phyloP scores from a whole-genome alignment of 2,888 invertebrate genomes.

The Amorpha juglandis region DNA sequence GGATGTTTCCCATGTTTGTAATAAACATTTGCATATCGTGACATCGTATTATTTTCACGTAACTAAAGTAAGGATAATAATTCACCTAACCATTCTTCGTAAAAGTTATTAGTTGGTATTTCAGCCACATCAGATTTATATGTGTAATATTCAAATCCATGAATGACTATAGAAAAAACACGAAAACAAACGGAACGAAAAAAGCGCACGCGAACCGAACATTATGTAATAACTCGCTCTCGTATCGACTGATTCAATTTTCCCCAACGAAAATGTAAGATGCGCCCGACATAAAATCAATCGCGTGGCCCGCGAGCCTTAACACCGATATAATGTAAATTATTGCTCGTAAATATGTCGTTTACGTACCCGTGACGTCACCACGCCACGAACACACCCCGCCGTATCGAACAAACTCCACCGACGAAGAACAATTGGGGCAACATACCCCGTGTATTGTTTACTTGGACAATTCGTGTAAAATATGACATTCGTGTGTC shows the following conservation, averaged over 20 bases:
- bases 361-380: slow-evolving; percentile 82
- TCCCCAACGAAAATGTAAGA: slow-evolving; percentile 78
- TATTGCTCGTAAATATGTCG: slow-evolving; percentile 83
- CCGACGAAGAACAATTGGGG: slow-evolving; percentile 42
- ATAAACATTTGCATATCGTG: too few relatives aligned
- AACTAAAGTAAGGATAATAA: too few relatives aligned
- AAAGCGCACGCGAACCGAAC: slow-evolving; percentile 75
- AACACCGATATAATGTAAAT: slow-evolving; percentile 83
- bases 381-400: slow-evolving; percentile 32
- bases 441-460: slow-evolving; percentile 52
- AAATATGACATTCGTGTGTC: slow-evolving; percentile 44
- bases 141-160: slow-evolving; percentile 33
- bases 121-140: slow-evolving; percentile 35
- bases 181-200: slow-evolving; percentile 56
- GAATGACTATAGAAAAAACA: slow-evolving; percentile 41
- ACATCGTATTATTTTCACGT: too few relatives aligned
- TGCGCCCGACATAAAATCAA: slow-evolving; percentile 82
- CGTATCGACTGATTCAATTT: slow-evolving; percentile 80
- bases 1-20: too few relatives aligned
- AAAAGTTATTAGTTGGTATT: slow-evolving; percentile 19
- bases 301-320: slow-evolving; percentile 80
- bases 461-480: slow-evolving; percentile 23
- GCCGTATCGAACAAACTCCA: background rate
- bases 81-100: background rate
- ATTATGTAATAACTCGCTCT: slow-evolving; percentile 78